These are phyloP conservation scores for Brachyrhaphis roseni DNA, from an alignment of 2,797 vertebrate species.

Conservation along the genomic window DNA sequence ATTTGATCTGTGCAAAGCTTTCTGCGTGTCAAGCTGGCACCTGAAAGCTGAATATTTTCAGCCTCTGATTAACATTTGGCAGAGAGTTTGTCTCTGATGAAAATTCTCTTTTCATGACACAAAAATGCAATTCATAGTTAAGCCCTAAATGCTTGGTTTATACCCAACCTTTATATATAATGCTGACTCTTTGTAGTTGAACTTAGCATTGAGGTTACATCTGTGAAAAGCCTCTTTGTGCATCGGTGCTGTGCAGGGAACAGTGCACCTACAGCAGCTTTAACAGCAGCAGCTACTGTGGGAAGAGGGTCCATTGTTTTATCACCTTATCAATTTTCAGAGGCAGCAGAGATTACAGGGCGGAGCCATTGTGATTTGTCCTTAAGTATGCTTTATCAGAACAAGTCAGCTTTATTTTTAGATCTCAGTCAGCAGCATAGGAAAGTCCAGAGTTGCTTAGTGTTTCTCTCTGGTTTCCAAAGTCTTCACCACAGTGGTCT, in stretches of 20 bases:
- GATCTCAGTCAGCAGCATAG: neutral
- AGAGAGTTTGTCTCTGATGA: conserved; percentile 9
- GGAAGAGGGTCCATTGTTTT: neutral
- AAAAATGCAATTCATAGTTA: neutral
- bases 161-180: conserved; percentile 1
- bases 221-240: neutral
- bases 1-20: neutral
- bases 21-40: neutral
- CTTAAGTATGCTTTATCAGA: neutral
- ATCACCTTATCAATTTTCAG: neutral
- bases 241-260: neutral
- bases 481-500: neutral
- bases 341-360: neutral
- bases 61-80: conserved; percentile 5
- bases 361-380: neutral
- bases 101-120: neutral
- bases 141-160: neutral
- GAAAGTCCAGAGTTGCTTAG: neutral
- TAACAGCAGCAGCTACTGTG: neutral
- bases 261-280: neutral
- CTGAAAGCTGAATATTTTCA: conserved; percentile 6
- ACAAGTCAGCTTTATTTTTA: conserved; percentile 8
- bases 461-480: neutral
- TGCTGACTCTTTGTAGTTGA: conserved; percentile 14
- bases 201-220: conserved; percentile 3